phyloP scores from a whole-genome alignment of 2,113 vertebrate species.

The Phalacrocorax brasilianus region DNA sequence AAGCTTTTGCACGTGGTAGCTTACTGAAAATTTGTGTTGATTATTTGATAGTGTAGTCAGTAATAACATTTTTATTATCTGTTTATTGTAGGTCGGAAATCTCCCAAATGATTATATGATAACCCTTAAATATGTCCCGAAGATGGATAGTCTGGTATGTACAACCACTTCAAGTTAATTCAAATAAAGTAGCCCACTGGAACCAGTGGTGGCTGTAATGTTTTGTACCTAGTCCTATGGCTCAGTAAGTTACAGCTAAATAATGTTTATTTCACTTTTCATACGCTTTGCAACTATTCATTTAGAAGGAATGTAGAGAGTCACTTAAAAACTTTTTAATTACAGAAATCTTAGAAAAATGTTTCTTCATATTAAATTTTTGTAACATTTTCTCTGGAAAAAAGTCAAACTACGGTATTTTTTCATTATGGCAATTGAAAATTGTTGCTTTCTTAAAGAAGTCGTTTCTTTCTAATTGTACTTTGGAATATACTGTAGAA shows the following conservation, averaged over 20 bases:
- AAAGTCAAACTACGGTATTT: neutral
- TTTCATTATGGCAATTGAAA: neutral
- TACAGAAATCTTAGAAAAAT: neutral
- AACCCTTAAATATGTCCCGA: slow-evolving; percentile 80
- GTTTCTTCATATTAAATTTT: neutral
- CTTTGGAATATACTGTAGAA: neutral
- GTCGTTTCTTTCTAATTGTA: neutral
- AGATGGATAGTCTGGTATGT: slow-evolving; percentile 81
- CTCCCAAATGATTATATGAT: slow-evolving; percentile 84
- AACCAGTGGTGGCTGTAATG: neutral
- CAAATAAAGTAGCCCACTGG: neutral
- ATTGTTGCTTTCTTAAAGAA: neutral
- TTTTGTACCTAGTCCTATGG: neutral
- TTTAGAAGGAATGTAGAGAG: neutral
- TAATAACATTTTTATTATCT: slow-evolving; percentile 11
- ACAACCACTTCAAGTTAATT: slow-evolving; percentile 29
- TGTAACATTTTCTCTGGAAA: neutral
- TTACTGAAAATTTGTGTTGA: neutral
- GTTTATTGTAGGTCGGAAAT: slow-evolving; percentile 78
- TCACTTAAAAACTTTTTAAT: neutral
- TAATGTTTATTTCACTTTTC: neutral
- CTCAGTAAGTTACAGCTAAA: neutral
- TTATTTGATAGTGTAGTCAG: neutral
- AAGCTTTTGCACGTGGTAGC: neutral
- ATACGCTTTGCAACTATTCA: neutral